Evolutionary conservation across 1,140 invertebrate species (phyloP), one percentile per base, ranked within the genome.

Genomic region (Drosophila tristis): DNA sequence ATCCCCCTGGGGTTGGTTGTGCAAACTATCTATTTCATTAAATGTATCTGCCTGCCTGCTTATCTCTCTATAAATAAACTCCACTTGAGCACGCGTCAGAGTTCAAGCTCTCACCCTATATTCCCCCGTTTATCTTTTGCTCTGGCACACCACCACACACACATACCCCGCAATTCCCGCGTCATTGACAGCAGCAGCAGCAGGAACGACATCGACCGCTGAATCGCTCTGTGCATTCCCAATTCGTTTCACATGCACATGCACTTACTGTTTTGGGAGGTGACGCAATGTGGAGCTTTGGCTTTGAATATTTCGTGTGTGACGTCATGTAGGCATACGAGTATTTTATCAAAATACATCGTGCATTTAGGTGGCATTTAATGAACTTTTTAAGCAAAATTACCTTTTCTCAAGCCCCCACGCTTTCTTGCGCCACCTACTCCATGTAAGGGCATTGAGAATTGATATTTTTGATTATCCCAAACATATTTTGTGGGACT

Each of bases 61-160:
- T 51, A 25, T 74, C 47, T 26, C 2, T 13, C 43, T n/a, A 35
- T 53, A 43, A 26, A 74, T 64, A 64, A 67, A 54, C 58, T 31
- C 77, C 70, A 65, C 60, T 86, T 86, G 11, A 65, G 84, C 82
- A 87, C 82, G 82, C 67, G 78, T 39, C 60, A 51, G 39, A 70
- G 50, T 65, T 60, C 20, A 60, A 61, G 59, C 44, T 43, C 35
- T 35, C 31, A 35, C 31, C 31, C 31, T 35, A 39, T 13, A 13
- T 13, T 39, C 35, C 35, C 35, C 35, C 35, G 35, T 39, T 39
- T 39, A 39, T 39, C 35, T 11, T 5, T 39, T 39, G 3, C 35
- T 11, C 35, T 39, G 35, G 35, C 35, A 1, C 26, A 29, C 26
- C 26, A 29, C 26, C 26, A 7, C 26, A 29, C 6, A 31, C 29